Percentiles rank a stretch among this genome's conserved stretches.
phyloP scores from a whole-genome alignment of 2,113 vertebrate species.

The Rallus limicola region DNA sequence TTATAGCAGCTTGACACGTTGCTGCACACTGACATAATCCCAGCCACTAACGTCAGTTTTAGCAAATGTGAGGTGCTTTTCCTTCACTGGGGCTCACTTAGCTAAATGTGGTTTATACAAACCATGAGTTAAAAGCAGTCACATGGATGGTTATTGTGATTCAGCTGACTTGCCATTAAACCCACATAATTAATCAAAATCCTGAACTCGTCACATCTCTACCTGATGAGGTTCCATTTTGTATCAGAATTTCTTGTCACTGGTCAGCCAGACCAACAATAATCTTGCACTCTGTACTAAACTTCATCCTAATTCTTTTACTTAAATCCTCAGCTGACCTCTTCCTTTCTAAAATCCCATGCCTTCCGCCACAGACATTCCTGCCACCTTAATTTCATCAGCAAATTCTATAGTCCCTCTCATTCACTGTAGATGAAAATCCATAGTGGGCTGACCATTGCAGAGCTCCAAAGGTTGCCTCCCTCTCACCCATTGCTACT shows the following conservation, averaged over 20 bases:
- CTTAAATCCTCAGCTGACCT: not conserved
- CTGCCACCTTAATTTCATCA: not conserved
- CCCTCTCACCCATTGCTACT: rapidly evolving
- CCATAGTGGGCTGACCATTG: rapidly evolving
- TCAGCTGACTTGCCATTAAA: not conserved
- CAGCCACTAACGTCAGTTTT: not conserved
- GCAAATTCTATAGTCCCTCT: not conserved
- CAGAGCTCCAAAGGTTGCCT: not conserved
- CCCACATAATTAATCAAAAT: not conserved
- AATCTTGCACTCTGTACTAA: not conserved
- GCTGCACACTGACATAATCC: not conserved
- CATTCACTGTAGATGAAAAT: not conserved
- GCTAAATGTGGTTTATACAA: not conserved
- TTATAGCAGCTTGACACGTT: not conserved
- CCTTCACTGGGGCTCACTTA: not conserved
- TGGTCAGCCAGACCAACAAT: not conserved
- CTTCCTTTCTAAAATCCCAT: not conserved
- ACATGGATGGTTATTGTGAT: not conserved
- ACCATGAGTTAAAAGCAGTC: not conserved
- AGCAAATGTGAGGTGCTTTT: not conserved
- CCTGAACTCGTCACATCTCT: not conserved
- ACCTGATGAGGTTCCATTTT: not conserved
- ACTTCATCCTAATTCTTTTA: not conserved
- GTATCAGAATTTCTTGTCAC: not conserved
- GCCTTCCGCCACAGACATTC: not conserved